phyloP scores from a whole-genome alignment of 2,113 vertebrate genomes.

The Tor tambroides region DNA sequence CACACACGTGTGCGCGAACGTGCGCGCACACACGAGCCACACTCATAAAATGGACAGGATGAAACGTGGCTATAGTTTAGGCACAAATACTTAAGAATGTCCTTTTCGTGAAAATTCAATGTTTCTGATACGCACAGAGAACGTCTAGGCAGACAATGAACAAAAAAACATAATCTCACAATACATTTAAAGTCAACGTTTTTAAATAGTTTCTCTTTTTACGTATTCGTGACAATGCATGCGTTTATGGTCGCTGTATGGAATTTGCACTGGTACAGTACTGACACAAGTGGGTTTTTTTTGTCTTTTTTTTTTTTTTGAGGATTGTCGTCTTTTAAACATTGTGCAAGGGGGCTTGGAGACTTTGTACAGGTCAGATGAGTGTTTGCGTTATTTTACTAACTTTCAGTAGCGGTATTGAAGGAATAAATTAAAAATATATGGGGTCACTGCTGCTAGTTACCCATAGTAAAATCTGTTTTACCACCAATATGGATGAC shows the following conservation, averaged over 20 bases:
- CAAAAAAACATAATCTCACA: constrained; percentile 78
- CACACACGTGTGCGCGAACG: constrained; percentile 59
- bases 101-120: constrained; percentile 77
- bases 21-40: constrained; percentile 45
- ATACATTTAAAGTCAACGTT: constrained; percentile 81
- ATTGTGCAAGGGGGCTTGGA: constrained; percentile 63
- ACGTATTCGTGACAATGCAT: constrained; percentile 85
- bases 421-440: neutral
- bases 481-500: neutral
- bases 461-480: constrained; percentile 32
- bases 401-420: neutral
- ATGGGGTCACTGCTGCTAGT: neutral
- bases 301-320: neutral
- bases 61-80: constrained; percentile 85
- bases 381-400: neutral
- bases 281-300: constrained; percentile 65
- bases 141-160: constrained; percentile 85
- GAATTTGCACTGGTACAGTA: constrained; percentile 71
- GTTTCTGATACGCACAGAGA: constrained; percentile 79
- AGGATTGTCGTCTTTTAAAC: constrained; percentile 61
- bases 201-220: constrained; percentile 76
- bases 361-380: constrained; percentile 57
- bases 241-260: constrained; percentile 77
- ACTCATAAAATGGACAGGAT: constrained; percentile 57
- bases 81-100: constrained; percentile 86